These are phyloP conservation scores for Oscheius myriophilus DNA, from an alignment of 2,888 invertebrate genomes.

Conservation along the genomic window DNA sequence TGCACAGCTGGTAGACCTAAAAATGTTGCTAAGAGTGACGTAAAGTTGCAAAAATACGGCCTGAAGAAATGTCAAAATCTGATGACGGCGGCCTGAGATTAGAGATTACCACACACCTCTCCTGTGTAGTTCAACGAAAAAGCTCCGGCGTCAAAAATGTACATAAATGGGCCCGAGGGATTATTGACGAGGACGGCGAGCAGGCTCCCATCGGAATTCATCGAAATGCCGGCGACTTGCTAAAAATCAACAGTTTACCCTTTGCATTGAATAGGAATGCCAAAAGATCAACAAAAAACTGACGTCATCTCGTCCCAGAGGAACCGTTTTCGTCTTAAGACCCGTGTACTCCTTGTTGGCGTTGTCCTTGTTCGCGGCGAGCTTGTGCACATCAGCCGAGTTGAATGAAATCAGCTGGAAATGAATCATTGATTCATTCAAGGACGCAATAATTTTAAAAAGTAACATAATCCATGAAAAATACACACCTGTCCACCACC, in stretches of 20 bases:
- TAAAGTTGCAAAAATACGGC: background rate
- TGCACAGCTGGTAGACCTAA: constrained; percentile 38
- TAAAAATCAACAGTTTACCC: background rate
- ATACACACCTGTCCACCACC: constrained; percentile 5
- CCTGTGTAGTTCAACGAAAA: constrained; percentile 29
- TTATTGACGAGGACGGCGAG: constrained; percentile 44
- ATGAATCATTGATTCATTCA: too few species aligned
- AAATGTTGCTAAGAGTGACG: background rate
- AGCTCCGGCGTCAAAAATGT: constrained; percentile 47
- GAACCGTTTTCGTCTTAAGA: constrained; percentile 32
- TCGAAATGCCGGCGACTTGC: constrained; percentile 35
- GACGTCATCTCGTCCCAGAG: constrained; percentile 30
- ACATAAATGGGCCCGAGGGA: constrained; percentile 51
- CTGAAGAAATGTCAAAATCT: too few species aligned
- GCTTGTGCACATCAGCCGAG: constrained; percentile 30
- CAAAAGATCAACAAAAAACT: constrained; percentile 3
- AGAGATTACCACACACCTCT: constrained; percentile 20
- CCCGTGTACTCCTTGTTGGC: constrained; percentile 47
- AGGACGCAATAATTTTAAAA: background rate
- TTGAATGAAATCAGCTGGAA: constrained; percentile 39
- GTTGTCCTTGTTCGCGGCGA: constrained; percentile 38
- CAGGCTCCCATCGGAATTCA: constrained; percentile 53
- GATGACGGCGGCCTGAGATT: background rate
- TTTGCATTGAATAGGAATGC: background rate
- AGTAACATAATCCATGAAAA: too few species aligned